A percentile compares a stretch with the other conserved stretches of the same genome.
Conservation (phyloP, 2,113 vertebrate species). For the Phrynosoma blainvillii region DNA sequence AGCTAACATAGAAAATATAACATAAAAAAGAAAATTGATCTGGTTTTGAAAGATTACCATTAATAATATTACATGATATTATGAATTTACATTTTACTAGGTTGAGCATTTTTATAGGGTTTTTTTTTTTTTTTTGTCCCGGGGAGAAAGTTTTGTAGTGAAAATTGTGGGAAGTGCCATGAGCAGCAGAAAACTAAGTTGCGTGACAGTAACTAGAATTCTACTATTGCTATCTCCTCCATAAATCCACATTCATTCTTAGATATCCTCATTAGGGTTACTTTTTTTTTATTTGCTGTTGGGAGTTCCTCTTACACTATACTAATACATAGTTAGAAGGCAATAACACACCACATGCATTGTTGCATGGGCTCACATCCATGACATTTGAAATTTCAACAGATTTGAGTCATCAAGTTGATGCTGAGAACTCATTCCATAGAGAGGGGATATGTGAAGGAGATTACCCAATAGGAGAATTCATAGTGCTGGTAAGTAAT, state of each 20-base stretch:
- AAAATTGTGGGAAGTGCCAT: not conserved
- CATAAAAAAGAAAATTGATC: not conserved
- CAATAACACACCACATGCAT: rapidly evolving
- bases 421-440: constrained; percentile 16
- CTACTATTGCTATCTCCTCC: not conserved
- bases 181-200: not conserved
- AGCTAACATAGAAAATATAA: not conserved
- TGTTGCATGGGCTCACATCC: not conserved
- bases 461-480: not conserved
- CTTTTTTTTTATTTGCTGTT: not conserved
- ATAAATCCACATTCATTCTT: not conserved
- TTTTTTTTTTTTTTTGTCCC: not conserved
- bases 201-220: constrained; percentile 15
- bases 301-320: constrained; percentile 16
- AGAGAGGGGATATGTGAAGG: constrained; percentile 7
- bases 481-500: constrained; percentile 38
- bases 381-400: constrained; percentile 15
- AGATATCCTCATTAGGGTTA: not conserved
- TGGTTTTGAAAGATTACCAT: not conserved
- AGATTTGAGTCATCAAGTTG: constrained; percentile 24
- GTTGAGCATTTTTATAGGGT: constrained; percentile 1
- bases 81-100: not conserved
- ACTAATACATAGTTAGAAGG: not conserved
- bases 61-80: not conserved
- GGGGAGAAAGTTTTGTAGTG: not conserved